phyloP scores from a whole-genome alignment of 2,113 vertebrate genomes.

The Takifugu bimaculatus region DNA sequence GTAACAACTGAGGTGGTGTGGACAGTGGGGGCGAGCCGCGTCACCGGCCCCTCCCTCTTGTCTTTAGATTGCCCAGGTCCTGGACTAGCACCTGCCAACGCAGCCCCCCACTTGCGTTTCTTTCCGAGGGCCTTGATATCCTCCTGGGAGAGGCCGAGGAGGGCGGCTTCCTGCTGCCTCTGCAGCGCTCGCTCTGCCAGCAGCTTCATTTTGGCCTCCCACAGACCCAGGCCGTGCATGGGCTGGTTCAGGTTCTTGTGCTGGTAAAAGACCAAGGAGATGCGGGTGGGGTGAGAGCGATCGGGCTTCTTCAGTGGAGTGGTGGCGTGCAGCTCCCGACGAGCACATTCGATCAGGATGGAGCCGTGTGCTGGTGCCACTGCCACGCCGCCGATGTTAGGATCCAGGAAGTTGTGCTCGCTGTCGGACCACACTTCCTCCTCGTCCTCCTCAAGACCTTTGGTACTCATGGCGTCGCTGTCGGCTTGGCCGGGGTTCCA shows the following conservation, averaged over 20 bases:
- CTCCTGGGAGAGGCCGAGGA: slow-evolving; percentile 85
- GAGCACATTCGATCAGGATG: slow-evolving; percentile 93
- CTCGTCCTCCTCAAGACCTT: slow-evolving; percentile 50
- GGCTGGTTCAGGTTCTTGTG: slow-evolving; percentile 99
- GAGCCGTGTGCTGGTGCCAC: slow-evolving; percentile 93
- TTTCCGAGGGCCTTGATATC: slow-evolving; percentile 89
- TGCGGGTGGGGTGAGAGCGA: slow-evolving; percentile 92
- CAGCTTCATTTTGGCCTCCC: slow-evolving; percentile 98
- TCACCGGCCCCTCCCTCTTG: slow-evolving; percentile 77
- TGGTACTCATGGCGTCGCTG: slow-evolving; percentile 69
- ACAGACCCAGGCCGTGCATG: slow-evolving; percentile 90
- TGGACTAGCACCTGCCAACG: slow-evolving; percentile 68
- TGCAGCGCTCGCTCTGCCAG: slow-evolving; percentile 86
- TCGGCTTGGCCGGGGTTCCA: slow-evolving; percentile 81
- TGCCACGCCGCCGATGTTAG: slow-evolving; percentile 92
- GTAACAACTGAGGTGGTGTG: slow-evolving; percentile 90
- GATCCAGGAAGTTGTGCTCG: slow-evolving; percentile 97
- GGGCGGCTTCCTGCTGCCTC: slow-evolving; percentile 88
- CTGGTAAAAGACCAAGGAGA: slow-evolving; percentile 99
- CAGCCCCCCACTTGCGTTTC: slow-evolving; percentile 91
- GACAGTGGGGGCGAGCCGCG: slow-evolving; percentile 83
- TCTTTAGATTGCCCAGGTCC: slow-evolving; percentile 77
- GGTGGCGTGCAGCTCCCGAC: slow-evolving; percentile 93
- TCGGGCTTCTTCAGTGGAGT: slow-evolving; percentile 94
- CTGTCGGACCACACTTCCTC: slow-evolving; percentile 91